Conservation (phyloP, 2,888 invertebrate genomes). For the Cheilosia variabilis region DNA sequence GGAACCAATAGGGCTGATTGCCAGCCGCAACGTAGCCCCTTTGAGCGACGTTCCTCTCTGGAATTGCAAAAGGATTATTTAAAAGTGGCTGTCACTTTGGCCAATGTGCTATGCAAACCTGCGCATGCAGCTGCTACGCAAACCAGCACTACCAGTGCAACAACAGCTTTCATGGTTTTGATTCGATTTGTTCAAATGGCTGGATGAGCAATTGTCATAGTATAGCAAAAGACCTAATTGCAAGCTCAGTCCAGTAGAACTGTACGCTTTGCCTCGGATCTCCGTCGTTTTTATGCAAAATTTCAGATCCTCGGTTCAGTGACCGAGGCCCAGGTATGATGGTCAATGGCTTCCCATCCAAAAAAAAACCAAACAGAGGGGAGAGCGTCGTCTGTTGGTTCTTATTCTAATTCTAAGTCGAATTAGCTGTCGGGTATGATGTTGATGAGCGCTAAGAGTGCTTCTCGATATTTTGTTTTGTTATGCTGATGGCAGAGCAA, state of each 20-base stretch:
- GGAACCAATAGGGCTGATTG: constrained; percentile 80
- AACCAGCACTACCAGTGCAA: constrained; percentile 44
- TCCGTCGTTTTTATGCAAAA: constrained; percentile 69
- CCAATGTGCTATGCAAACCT: constrained; percentile 24
- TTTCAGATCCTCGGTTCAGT: constrained; percentile 50
- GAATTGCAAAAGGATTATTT: constrained; percentile 15
- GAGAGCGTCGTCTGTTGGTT: constrained; percentile 11
- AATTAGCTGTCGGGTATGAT: background rate
- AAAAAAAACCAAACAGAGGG: constrained; percentile 10
- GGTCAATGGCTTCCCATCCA: constrained; percentile 35
- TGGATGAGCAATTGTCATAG: constrained; percentile 42
- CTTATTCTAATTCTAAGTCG: constrained; percentile 29
- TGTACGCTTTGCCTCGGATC: constrained; percentile 76
- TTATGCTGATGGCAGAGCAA: background rate
- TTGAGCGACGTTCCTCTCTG: constrained; percentile 42
- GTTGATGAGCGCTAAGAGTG: constrained; percentile 18
- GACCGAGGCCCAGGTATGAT: constrained; percentile 41
- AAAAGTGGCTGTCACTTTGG: background rate
- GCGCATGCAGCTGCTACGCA: constrained; percentile 49
- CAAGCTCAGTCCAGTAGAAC: constrained; percentile 79
- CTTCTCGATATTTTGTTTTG: background rate
- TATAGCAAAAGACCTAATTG: constrained; percentile 79
- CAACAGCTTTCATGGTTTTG: constrained; percentile 44
- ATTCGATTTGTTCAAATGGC: constrained; percentile 5
- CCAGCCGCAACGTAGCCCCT: constrained; percentile 30